These are phyloP conservation scores for Cyclargus thomasi DNA, from an alignment of 1,140 invertebrate genomes.

Conservation along the genomic window DNA sequence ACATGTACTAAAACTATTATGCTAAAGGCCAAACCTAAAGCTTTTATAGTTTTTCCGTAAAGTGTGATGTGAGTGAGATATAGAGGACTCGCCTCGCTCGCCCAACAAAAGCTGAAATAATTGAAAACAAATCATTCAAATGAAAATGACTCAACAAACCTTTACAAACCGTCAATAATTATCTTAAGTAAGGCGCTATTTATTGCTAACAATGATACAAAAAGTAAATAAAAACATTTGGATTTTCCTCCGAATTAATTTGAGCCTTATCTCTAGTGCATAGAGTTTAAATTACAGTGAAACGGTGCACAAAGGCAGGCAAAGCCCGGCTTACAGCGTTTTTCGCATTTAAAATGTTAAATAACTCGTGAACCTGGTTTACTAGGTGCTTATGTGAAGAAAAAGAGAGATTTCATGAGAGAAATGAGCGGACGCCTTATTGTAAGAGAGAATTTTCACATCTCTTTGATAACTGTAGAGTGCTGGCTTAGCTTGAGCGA, in stretches of 20 bases:
- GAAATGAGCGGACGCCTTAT: neutral
- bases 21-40: too few species aligned
- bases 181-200: neutral
- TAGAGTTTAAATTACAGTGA: neutral
- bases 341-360: slow-evolving; percentile 3
- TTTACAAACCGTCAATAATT: slow-evolving; percentile 3
- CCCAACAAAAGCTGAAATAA: too few species aligned
- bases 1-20: too few species aligned
- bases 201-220: neutral
- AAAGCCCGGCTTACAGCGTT: neutral
- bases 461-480: too few species aligned
- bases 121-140: neutral
- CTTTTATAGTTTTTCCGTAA: too few species aligned
- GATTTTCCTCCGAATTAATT: neutral
- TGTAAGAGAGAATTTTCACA: neutral
- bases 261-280: neutral
- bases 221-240: neutral
- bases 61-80: too few species aligned
- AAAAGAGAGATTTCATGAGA: neutral
- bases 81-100: too few species aligned
- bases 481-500: too few species aligned
- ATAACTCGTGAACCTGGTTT: slow-evolving; percentile 2
- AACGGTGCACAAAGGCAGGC: neutral
- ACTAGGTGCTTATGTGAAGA: neutral
- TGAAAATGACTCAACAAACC: neutral